Conservation (phyloP, 2,888 invertebrate genomes). For the Leptinotarsa rubiginosa region DNA sequence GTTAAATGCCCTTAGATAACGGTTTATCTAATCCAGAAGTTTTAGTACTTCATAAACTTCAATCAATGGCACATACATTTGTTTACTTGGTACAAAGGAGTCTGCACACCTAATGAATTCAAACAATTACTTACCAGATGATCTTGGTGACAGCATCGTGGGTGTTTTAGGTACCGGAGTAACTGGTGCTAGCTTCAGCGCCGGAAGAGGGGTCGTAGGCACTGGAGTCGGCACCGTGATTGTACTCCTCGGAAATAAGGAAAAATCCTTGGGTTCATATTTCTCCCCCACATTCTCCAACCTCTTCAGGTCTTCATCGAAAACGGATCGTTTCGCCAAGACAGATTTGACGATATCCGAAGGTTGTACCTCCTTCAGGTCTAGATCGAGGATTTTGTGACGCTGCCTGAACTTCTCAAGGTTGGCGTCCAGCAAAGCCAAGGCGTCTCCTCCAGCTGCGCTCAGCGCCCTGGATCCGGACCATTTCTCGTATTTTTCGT, state of each 20-base stretch:
- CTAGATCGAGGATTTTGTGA: slow-evolving; percentile 82
- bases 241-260: slow-evolving; percentile 56
- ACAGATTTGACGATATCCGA: slow-evolving; percentile 94
- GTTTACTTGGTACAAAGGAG: no score
- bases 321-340: slow-evolving; percentile 91
- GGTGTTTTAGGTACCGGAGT: slow-evolving; percentile 60
- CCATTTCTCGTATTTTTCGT: slow-evolving; percentile 94
- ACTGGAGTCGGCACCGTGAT: slow-evolving; percentile 45
- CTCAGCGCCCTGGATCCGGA: slow-evolving; percentile 76
- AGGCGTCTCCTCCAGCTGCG: slow-evolving; percentile 69
- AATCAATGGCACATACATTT: no score
- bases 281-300: slow-evolving; percentile 88
- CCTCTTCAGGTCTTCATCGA: slow-evolving; percentile 95
- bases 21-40: no score
- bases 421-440: slow-evolving; percentile 69
- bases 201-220: slow-evolving; percentile 49
- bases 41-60: no score
- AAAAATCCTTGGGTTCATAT: slow-evolving; percentile 77
- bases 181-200: slow-evolving; percentile 54
- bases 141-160: slow-evolving; percentile 61
- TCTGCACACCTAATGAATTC: not conserved
- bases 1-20: no score
- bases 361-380: slow-evolving; percentile 77
- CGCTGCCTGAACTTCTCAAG: slow-evolving; percentile 72
- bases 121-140: slow-evolving; percentile 55